Conservation (phyloP, 2,113 vertebrate genomes). For the Etia nguti region DNA sequence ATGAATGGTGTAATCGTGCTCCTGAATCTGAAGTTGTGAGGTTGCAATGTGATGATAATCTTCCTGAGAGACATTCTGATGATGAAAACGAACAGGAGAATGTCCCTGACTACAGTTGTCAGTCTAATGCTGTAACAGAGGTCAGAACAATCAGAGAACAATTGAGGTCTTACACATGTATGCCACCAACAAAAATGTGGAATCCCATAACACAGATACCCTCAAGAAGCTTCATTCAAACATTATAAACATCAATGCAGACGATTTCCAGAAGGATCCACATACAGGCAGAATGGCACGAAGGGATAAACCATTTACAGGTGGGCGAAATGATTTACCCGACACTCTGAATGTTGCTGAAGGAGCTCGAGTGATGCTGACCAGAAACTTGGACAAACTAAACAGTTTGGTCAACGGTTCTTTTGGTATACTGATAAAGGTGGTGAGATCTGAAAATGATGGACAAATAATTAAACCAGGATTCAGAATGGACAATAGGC, state of each 20-base stretch:
- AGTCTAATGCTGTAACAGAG: neutral
- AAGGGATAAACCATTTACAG: neutral
- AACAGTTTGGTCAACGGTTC: neutral
- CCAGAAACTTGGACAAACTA: too few species aligned
- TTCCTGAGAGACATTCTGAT: neutral
- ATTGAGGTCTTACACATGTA: conserved; percentile 12
- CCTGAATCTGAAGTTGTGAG: neutral
- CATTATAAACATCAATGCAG: neutral
- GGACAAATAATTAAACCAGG: too few species aligned
- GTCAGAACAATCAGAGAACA: neutral
- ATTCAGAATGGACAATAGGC: too few species aligned
- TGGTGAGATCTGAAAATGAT: too few species aligned
- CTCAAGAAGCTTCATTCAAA: neutral
- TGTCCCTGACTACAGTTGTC: neutral
- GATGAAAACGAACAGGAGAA: neutral
- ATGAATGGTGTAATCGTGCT: neutral
- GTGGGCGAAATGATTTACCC: neutral
- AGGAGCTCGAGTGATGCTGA: neutral
- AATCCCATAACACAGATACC: neutral
- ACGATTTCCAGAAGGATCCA: neutral
- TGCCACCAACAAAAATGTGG: conserved; percentile 21
- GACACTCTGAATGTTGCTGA: neutral
- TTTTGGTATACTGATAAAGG: too few species aligned
- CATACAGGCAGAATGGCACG: neutral
- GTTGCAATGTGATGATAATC: neutral